Base-by-base conservation (phyloP, 2,888 invertebrate genomes). In the Conops quadrifasciatus region DNA sequence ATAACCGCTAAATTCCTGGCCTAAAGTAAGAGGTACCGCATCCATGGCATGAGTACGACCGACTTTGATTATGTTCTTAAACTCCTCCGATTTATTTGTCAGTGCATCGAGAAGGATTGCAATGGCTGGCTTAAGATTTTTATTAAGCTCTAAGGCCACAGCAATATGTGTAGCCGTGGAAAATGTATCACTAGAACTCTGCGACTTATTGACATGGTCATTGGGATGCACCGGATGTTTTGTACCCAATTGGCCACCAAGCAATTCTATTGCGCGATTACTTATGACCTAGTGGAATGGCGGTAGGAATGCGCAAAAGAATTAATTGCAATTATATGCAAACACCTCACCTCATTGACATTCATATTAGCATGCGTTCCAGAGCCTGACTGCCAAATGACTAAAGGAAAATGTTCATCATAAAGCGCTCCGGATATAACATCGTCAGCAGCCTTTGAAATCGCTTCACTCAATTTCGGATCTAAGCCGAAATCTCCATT, bases 281-380 rank as follows among this genome's bases (percentile, higher is more conserved):
- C 95, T 91, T 71, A 97, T 79, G 73, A 92, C 93, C 90, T 99
- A 58, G 84, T 13, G 5, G 9, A 36, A 36, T 7, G 9, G 4
- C 4, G 9, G 9, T 36, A 4, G 36, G 36, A 7, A 36, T 9
- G 36, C 36, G 9, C 36, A 36, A 36, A 36, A 7, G 9, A 7
- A 36, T 36, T 36, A 7, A 36, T 36, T 4, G 36, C 36, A 9
- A 4, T 36, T 36, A 36, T 7, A 7, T 36, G 9, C 4, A 36
- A 36, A 9, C 36, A 9, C 9, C 9, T 36, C 51, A 92, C 93
- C 90, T 99, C 99, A 85, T 99, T 99, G 2, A 97, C 94, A 87
- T 99, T 99, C 99, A 99, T 99, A 87, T 99, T 99, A 71, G 94
- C 93, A 88, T 99, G 99, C 0, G 99, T 99, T 28, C 99, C 99